Evolutionary conservation across 2,797 vertebrate genomes (phyloP), one percentile per base, ranked within the genome.

Genomic region (Dallia pectoralis): DNA sequence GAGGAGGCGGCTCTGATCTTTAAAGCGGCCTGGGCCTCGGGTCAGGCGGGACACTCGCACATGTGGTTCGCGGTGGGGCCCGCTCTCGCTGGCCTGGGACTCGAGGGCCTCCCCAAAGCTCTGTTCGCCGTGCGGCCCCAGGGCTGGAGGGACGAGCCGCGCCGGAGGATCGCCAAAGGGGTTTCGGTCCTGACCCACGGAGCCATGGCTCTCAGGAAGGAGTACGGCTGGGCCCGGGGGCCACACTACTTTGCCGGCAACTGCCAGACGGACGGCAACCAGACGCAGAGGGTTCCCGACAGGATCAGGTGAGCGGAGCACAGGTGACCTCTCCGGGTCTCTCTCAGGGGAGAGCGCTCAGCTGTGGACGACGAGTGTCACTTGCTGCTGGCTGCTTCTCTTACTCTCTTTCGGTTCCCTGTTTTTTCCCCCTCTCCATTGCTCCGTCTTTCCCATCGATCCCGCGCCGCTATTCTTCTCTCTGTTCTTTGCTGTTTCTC

Each of bases 1-100:
- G 96, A 98, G 73, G 96, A 98, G 79, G 95, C 96, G 0, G 95
- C 95, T 79, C 85, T 93, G 1, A 87, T 98, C 4, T 96, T 98
- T 84, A 89, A 87, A 7, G 96, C 96, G 0, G 97, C 96, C 0
- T 92, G 91, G 75, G 94, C 93, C 0, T 91, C 95, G 0, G 96
- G 95, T 25, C 92, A 97, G 72, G 91, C 96, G 0, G 96, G 96
- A 0, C 94, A 96, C 1, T 96, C 96, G 53, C 96, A 98, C 81
- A 91, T 98, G 86, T 98, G 97, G 97, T 97, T 97, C 71, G 93
- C 96, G 6, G 95, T 97, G 70, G 97, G 97, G 1, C 94, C 97
- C 0, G 95, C 93, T 7, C 89, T 97, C 67, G 93, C 95, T 0
- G 93, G 93, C n/a, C 83, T 96, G 67, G 94, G 94, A 62, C 92